Conservation (phyloP, 2,797 vertebrate genomes). For the Pristis pectinata region DNA sequence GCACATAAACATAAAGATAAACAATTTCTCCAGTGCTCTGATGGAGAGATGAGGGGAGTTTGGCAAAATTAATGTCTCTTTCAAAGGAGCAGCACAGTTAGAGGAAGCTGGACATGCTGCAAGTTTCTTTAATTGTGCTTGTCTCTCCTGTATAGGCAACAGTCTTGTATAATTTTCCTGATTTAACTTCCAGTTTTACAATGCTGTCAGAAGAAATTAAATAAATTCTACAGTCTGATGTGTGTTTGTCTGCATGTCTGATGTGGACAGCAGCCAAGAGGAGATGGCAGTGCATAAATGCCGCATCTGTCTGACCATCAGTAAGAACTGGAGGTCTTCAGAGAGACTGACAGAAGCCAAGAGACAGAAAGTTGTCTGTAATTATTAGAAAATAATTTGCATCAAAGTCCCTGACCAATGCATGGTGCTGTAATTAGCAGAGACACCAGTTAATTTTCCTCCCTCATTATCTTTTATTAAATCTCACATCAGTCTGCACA, state of each 20-base stretch:
- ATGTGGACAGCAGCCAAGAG: not conserved
- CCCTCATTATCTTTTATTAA: not conserved
- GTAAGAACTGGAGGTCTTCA: not conserved
- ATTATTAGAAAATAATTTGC: not conserved
- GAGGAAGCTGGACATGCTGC: not conserved
- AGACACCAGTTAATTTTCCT: not conserved
- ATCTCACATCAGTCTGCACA: not conserved
- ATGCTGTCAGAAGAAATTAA: not conserved
- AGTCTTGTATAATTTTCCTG: not conserved
- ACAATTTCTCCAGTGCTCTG: not conserved
- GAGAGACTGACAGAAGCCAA: not conserved
- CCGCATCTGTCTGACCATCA: not conserved
- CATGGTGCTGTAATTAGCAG: not conserved
- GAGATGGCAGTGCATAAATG: not conserved
- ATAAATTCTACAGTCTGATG: not conserved
- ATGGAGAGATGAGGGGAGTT: not conserved
- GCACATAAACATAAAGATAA: not conserved
- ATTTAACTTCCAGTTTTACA: not conserved
- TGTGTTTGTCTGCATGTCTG: not conserved
- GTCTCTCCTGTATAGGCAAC: not conserved
- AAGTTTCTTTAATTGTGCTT: not conserved
- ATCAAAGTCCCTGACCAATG: not conserved
- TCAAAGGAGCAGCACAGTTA: not conserved
- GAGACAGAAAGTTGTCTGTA: not conserved
- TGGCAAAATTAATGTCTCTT: not conserved